phyloP scores from a whole-genome alignment of 2,888 invertebrate genomes.

The Meteorus cinctellus region DNA sequence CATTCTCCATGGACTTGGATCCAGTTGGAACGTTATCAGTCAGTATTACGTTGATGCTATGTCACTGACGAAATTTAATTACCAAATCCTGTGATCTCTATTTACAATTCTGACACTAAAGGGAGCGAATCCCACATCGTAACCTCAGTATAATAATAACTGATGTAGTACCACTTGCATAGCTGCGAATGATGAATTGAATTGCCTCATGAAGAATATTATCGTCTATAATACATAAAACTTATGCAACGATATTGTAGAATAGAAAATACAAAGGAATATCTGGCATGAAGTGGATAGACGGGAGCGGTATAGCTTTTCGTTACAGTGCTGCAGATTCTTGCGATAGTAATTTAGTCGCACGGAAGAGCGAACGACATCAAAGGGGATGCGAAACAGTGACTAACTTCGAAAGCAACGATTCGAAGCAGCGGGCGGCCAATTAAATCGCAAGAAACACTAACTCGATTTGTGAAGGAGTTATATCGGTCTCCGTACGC shows the following conservation, averaged over 20 bases:
- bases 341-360: constrained; percentile 51
- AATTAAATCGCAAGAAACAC: constrained; percentile 55
- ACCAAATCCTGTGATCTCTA: no score
- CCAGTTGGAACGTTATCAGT: no score
- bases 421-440: constrained; percentile 46
- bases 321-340: constrained; percentile 45
- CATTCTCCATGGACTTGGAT: no score
- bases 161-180: no score
- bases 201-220: no score
- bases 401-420: constrained; percentile 44
- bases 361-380: constrained; percentile 51
- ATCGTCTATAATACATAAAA: constrained; percentile 4
- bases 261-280: constrained; percentile 36
- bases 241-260: constrained; percentile 22
- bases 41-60: no score
- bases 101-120: no score
- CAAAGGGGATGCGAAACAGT: constrained; percentile 46
- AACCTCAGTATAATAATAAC: no score
- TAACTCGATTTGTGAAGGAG: constrained; percentile 54
- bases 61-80: no score
- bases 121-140: no score
- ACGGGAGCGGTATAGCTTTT: constrained; percentile 38
- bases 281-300: constrained; percentile 27
- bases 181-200: no score
- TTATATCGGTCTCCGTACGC: constrained; percentile 47